Evolutionary conservation across 2,797 vertebrate genomes (phyloP), one percentile per base, ranked within the genome.

Genomic region (Nannoperca obscura): DNA sequence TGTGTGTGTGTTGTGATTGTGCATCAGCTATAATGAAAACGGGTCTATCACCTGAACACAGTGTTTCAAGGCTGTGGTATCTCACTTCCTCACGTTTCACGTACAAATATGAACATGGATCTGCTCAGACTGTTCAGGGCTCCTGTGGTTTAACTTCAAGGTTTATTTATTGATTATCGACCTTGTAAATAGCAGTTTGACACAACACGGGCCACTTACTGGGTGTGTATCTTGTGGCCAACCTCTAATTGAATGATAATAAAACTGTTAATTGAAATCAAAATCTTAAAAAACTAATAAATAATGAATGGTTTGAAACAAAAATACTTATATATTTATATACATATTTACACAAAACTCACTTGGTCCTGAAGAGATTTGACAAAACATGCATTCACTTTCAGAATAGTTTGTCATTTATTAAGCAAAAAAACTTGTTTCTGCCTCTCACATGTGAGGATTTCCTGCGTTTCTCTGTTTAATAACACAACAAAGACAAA

Each of bases 1-100:
- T 38, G 68, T 75, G 62, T 38, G 61, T 67, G 58, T 68, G 52
- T 55, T 62, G 38, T 76, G 59, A 62, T 49, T 70, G 59, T 47
- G 9, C 8, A 10, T 82, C 69, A 74, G 40, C 52, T 70, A 10
- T 19, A 49, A 52, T 52, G 66, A 68, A 15, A 78, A 67, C 59
- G n/a, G n/a, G 54, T 24, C 58, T 27, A 34, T 24, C 52, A 57
- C n/a, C n/a, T 32, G 52, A 8, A 36, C 27, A 34, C 34, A 22
- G 20, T 61, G 36, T 67, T 24, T 53, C 5, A 36, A 7, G 20
- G 15, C 17, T 50, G 32, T 3, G 42, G 17, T 15, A n/a, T 15
- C 36, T 77, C 61, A 52, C 11, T 15, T 22, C 7, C n/a, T 47
- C 20, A 17, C 8, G 13, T 27, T 55, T 47, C 11, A 4, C 11